Base-by-base conservation (phyloP, 2,113 vertebrate species). In the Lepisosteus osseus region DNA sequence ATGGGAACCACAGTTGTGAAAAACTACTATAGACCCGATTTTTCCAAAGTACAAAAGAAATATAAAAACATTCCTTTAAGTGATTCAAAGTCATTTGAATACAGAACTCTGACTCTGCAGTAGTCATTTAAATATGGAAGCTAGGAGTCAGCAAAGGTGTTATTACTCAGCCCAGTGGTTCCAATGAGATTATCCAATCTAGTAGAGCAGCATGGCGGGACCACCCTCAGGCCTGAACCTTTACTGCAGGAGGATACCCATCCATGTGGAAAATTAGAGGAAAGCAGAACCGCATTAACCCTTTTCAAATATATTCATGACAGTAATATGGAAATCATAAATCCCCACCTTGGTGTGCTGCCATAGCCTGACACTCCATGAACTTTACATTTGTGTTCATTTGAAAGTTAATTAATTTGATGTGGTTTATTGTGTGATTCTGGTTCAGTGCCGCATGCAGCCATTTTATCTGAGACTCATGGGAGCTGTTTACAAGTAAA, bases 141-240 rank as follows among this genome's bases (percentile, higher is more conserved):
- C 78, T 76, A 85, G 9, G 41, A 70, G 75, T 64, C 54, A 82
- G 81, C 82, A 81, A 82, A 90, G 87, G 91, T 93, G 92, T 93
- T 92, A 96, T 97, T 96, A 95, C 91, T 84, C 94, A 94, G 94
- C 85, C 87, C 93, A 95, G 81, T 95, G 94, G 87, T 89, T 94
- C 89, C 94, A 92, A 93, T 86, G 93, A 92, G 87, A 93, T 93
- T 95, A 92, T 92, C 87, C 82, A 90, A 86, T 83, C 84, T 87
- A 86, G 89, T 86, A 87, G 86, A 89, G 88, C 86, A 83, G 85
- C 76, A 74, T 80, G 85, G 68, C 17, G 82, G 66, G 78, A 83
- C 86, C 80, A 88, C 83, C 86, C 90, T 88, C 82, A 86, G 85
- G 86, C 85, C 87, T 80, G 80, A 88, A 89, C 86, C 86, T 85